Evolutionary conservation across 2,797 vertebrate species (phyloP), one percentile per base, ranked within the genome.

Genomic region (Gouania willdenowi): DNA sequence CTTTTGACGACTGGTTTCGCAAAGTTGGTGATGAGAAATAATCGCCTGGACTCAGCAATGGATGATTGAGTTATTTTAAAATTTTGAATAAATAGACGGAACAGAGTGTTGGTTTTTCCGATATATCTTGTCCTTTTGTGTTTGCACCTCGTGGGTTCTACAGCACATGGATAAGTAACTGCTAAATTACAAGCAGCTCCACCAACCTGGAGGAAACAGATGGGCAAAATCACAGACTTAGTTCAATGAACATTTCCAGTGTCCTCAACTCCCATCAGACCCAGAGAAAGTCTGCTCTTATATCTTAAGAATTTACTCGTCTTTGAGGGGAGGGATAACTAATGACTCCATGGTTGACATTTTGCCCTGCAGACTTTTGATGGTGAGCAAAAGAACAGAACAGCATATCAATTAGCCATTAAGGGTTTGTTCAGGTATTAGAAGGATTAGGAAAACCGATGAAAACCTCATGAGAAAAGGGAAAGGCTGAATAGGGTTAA

Each of bases 401-500:
- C 54, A 74, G 80, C 71, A 81, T 83, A 80, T 89, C 82, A 89
- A 87, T 87, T 83, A 81, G 77, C 55, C 56, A 79, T 84, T 81
- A 80, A 69, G 61, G 77, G 68, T 82, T 81, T 81, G 70, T 63
- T 64, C 48, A 65, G 78, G 86, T 82, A 82, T 86, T 80, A 84
- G 22, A 73, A 69, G 73, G 82, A 85, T 87, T 77, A 84, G 66
- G 74, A 56, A 58, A 71, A 75, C 67, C 63, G 71, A 79, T 83
- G 80, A 68, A 53, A 71, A 66, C 60, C 80, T 51, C 48, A 17
- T 22, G 67, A 65, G 62, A 37, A 49, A 49, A 54, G 24, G 36
- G 60, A 55, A 51, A 50, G 51, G 33, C 52, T 30, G 56, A 61
- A 51, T 44, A 36, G 55, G 72, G 45, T 62, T 32, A 37, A 39